Evolutionary conservation across 2,113 vertebrate species (phyloP).

Genomic region (Albula glossodonta): DNA sequence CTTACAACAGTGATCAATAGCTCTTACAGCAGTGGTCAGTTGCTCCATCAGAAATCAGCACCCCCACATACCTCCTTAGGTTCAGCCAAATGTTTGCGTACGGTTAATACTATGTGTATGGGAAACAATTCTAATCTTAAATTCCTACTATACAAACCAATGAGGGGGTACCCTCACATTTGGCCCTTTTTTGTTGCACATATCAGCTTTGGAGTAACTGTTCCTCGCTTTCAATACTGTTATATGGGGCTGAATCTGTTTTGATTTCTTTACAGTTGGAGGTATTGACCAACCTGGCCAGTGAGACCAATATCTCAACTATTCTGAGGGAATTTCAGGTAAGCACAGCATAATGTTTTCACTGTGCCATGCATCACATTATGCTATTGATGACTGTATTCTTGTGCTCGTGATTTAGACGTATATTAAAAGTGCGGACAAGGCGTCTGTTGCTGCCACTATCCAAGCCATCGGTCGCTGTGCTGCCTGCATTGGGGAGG

Average conservation of each 20-base stretch:
- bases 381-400: no score
- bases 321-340: slow-evolving; percentile 98
- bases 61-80: no score
- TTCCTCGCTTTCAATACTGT: no score
- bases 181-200: neutral
- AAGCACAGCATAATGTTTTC: slow-evolving; percentile 22
- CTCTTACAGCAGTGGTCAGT: no score
- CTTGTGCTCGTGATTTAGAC: slow-evolving; percentile 69
- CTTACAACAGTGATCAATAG: no score
- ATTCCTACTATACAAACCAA: no score
- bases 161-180: no score
- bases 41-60: no score
- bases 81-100: no score
- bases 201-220: neutral
- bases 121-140: no score
- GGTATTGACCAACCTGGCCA: slow-evolving; percentile 95
- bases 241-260: slow-evolving; percentile 14
- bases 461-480: slow-evolving; percentile 98
- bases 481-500: slow-evolving; percentile 93
- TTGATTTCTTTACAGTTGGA: slow-evolving; percentile 75
- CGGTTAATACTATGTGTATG: no score
- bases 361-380: no score
- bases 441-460: slow-evolving; percentile 94
- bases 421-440: slow-evolving; percentile 98
- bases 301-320: slow-evolving; percentile 96